phyloP scores from a whole-genome alignment of 2,797 vertebrate species.

The Arctocebus calabarensis region DNA sequence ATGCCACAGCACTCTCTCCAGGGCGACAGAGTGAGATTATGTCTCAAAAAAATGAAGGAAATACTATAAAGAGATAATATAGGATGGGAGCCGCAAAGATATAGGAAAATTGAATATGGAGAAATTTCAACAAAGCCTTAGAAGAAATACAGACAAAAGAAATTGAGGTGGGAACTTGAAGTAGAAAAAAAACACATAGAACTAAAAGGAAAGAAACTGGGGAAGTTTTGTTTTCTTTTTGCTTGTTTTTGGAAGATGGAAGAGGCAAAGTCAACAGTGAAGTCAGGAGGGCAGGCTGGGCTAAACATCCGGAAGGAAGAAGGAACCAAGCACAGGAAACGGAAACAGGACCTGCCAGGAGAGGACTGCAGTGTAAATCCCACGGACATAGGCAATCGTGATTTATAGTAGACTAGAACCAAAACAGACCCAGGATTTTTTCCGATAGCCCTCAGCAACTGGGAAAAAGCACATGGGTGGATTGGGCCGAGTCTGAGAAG shows the following conservation, averaged over 20 bases:
- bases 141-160: background rate
- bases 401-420: background rate
- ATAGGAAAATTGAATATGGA: background rate
- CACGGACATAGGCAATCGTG: background rate
- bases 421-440: background rate
- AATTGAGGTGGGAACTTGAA: slow-evolving; percentile 10
- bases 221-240: background rate
- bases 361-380: background rate
- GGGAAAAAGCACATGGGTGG: background rate
- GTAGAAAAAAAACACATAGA: background rate
- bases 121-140: background rate
- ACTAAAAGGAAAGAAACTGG: background rate
- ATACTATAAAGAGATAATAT: background rate
- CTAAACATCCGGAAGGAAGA: background rate
- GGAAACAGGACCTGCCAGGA: background rate
- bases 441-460: background rate
- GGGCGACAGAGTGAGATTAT: too few relatives aligned
- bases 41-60: background rate
- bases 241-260: background rate
- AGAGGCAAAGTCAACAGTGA: background rate
- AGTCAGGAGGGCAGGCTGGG: background rate
- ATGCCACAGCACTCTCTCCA: too few relatives aligned
- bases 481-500: background rate
- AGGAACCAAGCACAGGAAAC: background rate
- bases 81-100: background rate